Conservation (phyloP, 2,797 vertebrate genomes). For the Clarias platycephalus region DNA sequence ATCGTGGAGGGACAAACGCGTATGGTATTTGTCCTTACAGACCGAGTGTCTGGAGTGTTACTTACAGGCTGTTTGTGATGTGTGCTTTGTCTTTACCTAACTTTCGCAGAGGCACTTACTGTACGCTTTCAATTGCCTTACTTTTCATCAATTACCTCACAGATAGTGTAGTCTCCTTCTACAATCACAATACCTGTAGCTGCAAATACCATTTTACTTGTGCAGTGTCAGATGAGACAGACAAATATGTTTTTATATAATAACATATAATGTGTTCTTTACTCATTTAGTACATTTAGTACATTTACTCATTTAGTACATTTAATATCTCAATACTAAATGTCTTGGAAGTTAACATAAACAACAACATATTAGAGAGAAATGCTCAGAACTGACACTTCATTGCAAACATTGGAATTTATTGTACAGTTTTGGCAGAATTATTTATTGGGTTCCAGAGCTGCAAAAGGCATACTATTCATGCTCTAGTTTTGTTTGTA, state of each 20-base stretch:
- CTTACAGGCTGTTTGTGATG: slow-evolving; percentile 16
- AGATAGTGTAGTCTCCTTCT: neutral
- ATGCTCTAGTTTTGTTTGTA: neutral
- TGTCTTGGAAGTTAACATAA: neutral
- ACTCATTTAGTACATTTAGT: neutral
- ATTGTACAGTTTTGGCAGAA: neutral
- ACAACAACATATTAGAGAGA: neutral
- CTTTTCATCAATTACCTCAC: neutral
- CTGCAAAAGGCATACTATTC: neutral
- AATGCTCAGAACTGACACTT: neutral
- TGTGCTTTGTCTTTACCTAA: neutral
- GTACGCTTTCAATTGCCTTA: slow-evolving; percentile 26
- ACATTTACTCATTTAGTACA: too few relatives aligned
- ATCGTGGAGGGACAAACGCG: neutral
- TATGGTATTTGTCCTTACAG: neutral
- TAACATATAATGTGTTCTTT: neutral
- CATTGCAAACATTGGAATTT: neutral
- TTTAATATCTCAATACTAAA: neutral
- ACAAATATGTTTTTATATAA: neutral
- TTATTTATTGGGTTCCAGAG: too few relatives aligned
- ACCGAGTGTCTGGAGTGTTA: neutral
- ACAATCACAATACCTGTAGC: neutral
- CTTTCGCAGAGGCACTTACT: slow-evolving; percentile 22
- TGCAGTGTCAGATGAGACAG: neutral
- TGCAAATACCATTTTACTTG: neutral